A percentile compares a stretch with the other conserved stretches of the same genome.
phyloP scores from a whole-genome alignment of 2,888 invertebrate species.

The Nephrotoma flavescens region DNA sequence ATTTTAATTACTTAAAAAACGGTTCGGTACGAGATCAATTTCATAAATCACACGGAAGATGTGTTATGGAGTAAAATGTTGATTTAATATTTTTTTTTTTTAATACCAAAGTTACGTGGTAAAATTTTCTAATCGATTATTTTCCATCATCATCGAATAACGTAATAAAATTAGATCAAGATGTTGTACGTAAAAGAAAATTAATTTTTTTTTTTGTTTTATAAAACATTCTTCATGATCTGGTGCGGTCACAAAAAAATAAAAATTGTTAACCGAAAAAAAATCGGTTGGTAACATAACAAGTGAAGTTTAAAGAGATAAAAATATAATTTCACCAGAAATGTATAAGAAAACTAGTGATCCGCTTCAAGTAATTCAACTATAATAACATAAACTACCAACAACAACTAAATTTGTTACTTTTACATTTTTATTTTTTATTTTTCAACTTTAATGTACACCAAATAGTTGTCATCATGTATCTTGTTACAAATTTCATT shows the following conservation, averaged over 20 bases:
- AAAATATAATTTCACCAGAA: not conserved
- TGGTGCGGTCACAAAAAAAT: not conserved
- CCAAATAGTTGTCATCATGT: not conserved
- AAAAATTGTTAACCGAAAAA: not conserved
- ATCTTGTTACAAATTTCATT: not conserved
- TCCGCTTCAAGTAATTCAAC: not conserved
- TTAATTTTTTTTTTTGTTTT: not conserved
- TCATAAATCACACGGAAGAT: not conserved
- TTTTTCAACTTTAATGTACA: not conserved
- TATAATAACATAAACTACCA: not conserved
- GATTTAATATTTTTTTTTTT: not conserved
- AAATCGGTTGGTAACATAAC: not conserved
- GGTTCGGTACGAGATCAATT: not conserved
- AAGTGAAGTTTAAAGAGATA: not conserved
- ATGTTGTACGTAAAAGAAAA: not conserved
- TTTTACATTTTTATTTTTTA: not conserved
- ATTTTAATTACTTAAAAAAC: not conserved
- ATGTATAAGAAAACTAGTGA: not conserved
- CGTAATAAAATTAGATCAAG: not conserved
- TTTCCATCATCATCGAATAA: not conserved
- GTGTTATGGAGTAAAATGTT: not conserved
- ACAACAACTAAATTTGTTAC: not conserved
- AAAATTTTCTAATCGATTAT: not conserved
- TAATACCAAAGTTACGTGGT: not conserved
- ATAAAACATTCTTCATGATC: not conserved